phyloP scores from a whole-genome alignment of 2,888 invertebrate genomes.

The Herminia tarsipennalis region DNA sequence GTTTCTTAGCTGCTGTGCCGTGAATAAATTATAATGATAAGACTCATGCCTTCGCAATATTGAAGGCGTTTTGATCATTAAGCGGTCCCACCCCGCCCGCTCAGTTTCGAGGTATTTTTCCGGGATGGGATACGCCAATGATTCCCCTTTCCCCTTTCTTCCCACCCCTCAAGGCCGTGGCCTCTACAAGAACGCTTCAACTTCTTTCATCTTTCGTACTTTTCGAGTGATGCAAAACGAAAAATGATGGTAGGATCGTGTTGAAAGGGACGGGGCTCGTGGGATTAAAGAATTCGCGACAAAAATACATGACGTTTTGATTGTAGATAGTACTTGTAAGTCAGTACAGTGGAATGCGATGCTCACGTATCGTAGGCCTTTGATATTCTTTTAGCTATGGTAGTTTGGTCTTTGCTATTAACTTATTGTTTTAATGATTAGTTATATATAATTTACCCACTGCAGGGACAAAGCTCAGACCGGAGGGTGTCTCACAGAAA shows the following conservation, averaged over 20 bases:
- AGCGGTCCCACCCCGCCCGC: constrained; percentile 54
- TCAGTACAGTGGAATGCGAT: constrained; percentile 24
- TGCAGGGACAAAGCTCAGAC: no score
- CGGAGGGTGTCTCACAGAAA: no score
- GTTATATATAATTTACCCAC: no score
- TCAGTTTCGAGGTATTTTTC: constrained; percentile 68
- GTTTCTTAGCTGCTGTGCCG: constrained; percentile 62
- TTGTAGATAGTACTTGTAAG: constrained; percentile 30
- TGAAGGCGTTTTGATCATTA: constrained; percentile 82
- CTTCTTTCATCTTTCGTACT: constrained; percentile 71
- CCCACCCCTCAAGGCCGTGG: constrained; percentile 54
- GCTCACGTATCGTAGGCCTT: constrained; percentile 15
- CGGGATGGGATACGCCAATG: constrained; percentile 56
- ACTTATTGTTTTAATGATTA: no score
- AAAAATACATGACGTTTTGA: constrained; percentile 31
- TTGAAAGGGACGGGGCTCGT: constrained; percentile 40
- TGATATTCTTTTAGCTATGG: not conserved
- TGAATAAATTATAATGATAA: constrained; percentile 84
- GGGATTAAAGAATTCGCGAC: constrained; percentile 26
- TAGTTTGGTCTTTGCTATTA: no score
- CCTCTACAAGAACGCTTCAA: constrained; percentile 65
- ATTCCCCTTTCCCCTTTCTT: constrained; percentile 58
- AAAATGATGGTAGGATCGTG: constrained; percentile 51
- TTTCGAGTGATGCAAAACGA: constrained; percentile 57
- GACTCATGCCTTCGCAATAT: constrained; percentile 77